Base-by-base conservation (phyloP, 2,797 vertebrate species). In the Centroberyx gerrardi region DNA sequence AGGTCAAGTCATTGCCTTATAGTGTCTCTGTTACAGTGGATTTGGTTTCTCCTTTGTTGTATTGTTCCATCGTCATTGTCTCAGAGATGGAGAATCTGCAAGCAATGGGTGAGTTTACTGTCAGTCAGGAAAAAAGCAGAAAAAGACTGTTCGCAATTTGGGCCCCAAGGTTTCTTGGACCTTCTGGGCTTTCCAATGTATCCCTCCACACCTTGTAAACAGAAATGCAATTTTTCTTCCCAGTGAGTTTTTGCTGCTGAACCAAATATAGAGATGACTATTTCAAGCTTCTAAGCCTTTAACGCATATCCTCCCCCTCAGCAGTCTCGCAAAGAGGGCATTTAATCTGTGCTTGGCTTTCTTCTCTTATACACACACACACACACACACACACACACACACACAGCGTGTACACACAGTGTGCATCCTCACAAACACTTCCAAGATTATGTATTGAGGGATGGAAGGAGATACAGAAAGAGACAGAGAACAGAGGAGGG, bases 191-290 rank as follows among this genome's bases (percentile, higher is more conserved):
- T 66, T 55, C 86, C 65, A 78, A 53, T 72, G 74, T 68, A 68
- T 62, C 72, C 72, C 59, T 71, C 51, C 62, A 75, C 61, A 77
- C 67, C 75, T 78, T 64, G 77, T 83, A 84, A 86, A 85, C 56
- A 70, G 68, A 79, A 76, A 74, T 51, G 74, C 71, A 61, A 63
- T 80, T 81, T 73, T 60, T 79, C 63, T 73, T 81, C 72, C 71
- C 72, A 52, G 49, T 68, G 68, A 78, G 78, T 74, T 83, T 81
- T 72, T 82, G 76, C 80, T 55, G 68, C 65, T 27, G 48, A 54
- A 86, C 88, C 83, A 88, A 88, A 87, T 86, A 88, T 87, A 88
- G 87, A 84, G 83, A 79, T n/a, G 68, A 83, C 85, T 88, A 90
- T 90, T 90, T 88, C 79, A 78, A 88, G 83, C 86, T 71, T 81